Base-by-base conservation (phyloP, 1,140 invertebrate species). In the Conopomorpha cramerella region DNA sequence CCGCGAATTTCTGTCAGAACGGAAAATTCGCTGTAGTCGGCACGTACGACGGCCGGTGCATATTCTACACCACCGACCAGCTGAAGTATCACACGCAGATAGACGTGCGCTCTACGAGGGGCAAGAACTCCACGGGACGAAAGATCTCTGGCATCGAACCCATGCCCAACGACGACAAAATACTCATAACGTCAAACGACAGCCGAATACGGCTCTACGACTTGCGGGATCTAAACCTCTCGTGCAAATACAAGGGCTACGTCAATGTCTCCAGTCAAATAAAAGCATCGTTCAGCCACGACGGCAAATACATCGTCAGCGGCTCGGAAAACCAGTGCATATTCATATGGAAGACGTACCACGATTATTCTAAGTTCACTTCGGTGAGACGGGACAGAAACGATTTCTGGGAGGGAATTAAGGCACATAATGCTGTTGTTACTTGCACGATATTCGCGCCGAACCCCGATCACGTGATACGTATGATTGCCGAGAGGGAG, bases 61-160 rank as follows among this genome's bases (percentile, higher is more conserved):
- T 99, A 54, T 99, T 99, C 80, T 99, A 98, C 72, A 96, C 87
- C 16, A 98, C 95, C 8, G 96, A 99, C 82, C 95, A 98, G 64
- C 78, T 99, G 1, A 98, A 98, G 57, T 99, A 99, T 77, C 94
- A 98, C 70, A 99, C 96, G 1, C 93, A 96, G 60, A 97, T 99
- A 44, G 89, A 98, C 71, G 95, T 99, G 0, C 82, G 94, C 15
- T 98, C 95, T 3, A 92, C 94, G 0, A 79, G 95, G 23, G 95
- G 96, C 0, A 95, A 96, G 58, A 98, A 98, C 79, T 88, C 93
- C 0, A 90, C 88, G 17, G 95, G 95, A 0, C 77, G 93, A 8
- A 99, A 99, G 70, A 97, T 99, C 8, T 97, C 93, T 56, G 96
- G 96, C 1, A 96, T 99, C 48, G 96, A 98, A 78, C 91, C 94